Evolutionary conservation across 2,113 vertebrate genomes (phyloP), one percentile per base, ranked within the genome.

Genomic region (Phasianus colchicus): DNA sequence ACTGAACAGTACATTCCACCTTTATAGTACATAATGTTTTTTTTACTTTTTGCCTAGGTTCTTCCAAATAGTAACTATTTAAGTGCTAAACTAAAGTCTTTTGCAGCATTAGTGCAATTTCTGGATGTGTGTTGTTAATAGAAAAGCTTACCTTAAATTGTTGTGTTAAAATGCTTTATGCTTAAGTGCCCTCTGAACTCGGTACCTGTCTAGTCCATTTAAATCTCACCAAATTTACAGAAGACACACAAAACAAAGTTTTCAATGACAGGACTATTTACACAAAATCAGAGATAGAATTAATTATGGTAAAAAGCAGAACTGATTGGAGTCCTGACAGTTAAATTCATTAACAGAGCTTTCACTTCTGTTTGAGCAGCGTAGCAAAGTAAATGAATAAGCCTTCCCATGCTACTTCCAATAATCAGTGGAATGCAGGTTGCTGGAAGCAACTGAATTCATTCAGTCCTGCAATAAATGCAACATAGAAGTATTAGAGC

Each of bases 261-360:
- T 90, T 42, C 60, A 65, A 38, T 10, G 21, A 11, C 15, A 54
- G 58, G 36, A 58, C 8, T 80, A 30, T 65, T 73, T 47, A 18
- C 66, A 27, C 48, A 86, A 73, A 95, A 88, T 45, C 21, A 91
- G 50, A 74, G n/a, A 10, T 48, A 83, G 80, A 88, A 94, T 71
- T 81, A 58, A 63, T 90, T 83, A 64, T 55, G 10, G 11, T 94
- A 50, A 70, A 74, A 83, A 74, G 1, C 43, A 54, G 30, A 86
- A 52, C 47, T 71, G 22, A 72, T 93, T 64, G 47, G 47, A 69
- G 34, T 84, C 74, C n/a, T 81, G 70, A 67, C 50, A 84, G 65
- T 42, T 81, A 74, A 70, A 81, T 86, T 80, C 34, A 48, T 77
- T 70, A 83, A 47, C 50, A 60, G 55, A 77, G 6, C 61, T 30